Base-by-base conservation (phyloP, 2,113 vertebrate genomes). In the Gymnobelideus leadbeateri region DNA sequence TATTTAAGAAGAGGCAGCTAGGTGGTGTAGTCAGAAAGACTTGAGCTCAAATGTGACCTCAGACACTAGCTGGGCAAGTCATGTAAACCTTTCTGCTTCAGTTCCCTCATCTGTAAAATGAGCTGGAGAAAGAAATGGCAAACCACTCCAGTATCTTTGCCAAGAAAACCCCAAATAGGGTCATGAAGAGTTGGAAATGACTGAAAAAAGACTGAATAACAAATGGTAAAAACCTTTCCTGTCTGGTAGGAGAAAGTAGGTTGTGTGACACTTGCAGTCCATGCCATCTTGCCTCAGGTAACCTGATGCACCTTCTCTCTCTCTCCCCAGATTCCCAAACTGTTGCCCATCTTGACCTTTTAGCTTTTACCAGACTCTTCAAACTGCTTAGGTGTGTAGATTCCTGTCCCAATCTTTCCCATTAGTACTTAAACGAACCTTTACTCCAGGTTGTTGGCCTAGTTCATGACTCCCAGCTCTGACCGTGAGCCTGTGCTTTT, bases 401-500 rank as follows among this genome's bases (percentile, higher is more conserved):
- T n/a, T 77, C 14, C 12, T 77, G 37, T 12, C 3, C 14, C 14
- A 57, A 9, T 57, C 11, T 61, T 61, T 61, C 26, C 14, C 61
- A 77, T 77, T 77, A n/a, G 31, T 77, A n/a, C 11, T 77, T 77
- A 77, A 77, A 5, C 19, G 61, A 77, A 77, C 31, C 61, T 77
- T 77, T 77, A 19, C 61, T 77, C 43, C 1, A 21, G 47, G 26
- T 31, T 51, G 43, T 8, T 8, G 9, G 10, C 49, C 47, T 26
- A 25, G 24, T 28, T 90, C 23, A 47, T 28, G 89, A 16, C 21
- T 51, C 16, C 49, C 26, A 51, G 28, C 28, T 68, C 12, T 77
- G 61, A 25, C 57, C 12, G 3, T 0, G 0, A 89, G 77, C 6
- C 0, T 6, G 1, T 11, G 3, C 11, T 24, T 46, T 43, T 43